Percentiles rank a stretch among this genome's conserved stretches.
These are phyloP conservation scores for Tauraco erythrolophus DNA, from an alignment of 2,113 vertebrate genomes.

Conservation along the genomic window DNA sequence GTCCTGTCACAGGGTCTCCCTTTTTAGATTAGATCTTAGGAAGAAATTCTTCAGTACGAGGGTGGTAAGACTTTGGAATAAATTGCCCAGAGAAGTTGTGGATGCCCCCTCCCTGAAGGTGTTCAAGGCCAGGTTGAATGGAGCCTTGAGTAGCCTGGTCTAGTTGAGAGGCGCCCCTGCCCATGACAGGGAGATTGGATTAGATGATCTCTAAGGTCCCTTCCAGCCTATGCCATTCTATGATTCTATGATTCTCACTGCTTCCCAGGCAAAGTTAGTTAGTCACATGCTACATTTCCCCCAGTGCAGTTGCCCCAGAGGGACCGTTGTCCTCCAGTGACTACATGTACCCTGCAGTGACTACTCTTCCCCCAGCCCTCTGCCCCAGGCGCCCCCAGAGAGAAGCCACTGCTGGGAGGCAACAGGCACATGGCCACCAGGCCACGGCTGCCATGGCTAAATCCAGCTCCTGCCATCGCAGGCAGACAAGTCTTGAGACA, in stretches of 20 bases:
- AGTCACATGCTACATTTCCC: neutral
- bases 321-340: neutral
- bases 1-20: neutral
- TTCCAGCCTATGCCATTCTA: too few relatives aligned
- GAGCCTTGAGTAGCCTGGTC: too few relatives aligned
- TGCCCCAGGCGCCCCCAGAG: neutral
- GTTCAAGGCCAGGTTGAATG: too few relatives aligned
- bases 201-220: too few relatives aligned
- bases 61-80: too few relatives aligned
- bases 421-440: neutral
- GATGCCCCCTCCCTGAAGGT: too few relatives aligned
- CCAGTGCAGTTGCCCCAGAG: neutral
- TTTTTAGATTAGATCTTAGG: too few relatives aligned
- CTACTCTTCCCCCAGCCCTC: neutral
- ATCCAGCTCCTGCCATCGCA: neutral
- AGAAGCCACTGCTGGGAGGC: neutral
- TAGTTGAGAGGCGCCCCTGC: too few relatives aligned
- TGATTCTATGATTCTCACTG: too few relatives aligned
- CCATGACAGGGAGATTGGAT: too few relatives aligned
- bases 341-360: neutral
- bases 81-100: too few relatives aligned
- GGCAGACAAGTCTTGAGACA: neutral
- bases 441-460: neutral
- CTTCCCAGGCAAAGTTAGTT: neutral
- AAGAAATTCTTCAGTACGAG: too few relatives aligned